Evolutionary conservation across 2,888 invertebrate species (phyloP), one percentile per base, ranked within the genome.

Genomic region (Crossocerus cetratus): DNA sequence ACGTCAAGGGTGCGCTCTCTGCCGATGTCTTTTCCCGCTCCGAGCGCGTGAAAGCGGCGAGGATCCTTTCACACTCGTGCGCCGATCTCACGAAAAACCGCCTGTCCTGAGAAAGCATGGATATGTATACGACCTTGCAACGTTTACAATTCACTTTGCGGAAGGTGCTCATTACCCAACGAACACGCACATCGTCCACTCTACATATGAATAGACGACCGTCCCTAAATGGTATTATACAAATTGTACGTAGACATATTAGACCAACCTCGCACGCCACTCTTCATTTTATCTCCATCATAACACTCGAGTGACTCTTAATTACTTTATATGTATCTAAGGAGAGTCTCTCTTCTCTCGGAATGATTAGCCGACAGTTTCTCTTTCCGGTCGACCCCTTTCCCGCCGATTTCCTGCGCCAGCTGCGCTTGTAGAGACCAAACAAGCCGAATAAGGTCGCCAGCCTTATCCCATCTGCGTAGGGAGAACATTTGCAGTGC

Each of bases 321-420:
- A 74, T 54, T 57, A 70, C 21, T 22, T 20, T 66, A 61, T 43
- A n/a, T 8, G 32, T 8, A 11, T 23, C 53, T 56, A 60, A 54
- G 21, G 49, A n/a, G 59, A 54, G 5, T 59, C 61, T 43, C 49
- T 53, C 68, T 70, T 71, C 68, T 74, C 74, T 68, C 70, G 56
- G 65, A 45, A 65, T 22, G 74, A 76, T 76, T 76, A 76, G 76
- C 68, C 74, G 70, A 76, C 74, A 71, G 74, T 76, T 76, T 76
- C 76, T 76, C 76, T 76, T 76, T 76, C 76, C 76, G 76, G 76
- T 76, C 76, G 76, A 71, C 74, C 76, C 74, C 65, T 76, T 76
- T 76, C 74, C 53, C 74, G 74, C 53, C 70, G 76, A 68, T 74
- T 76, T 76, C 76, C 76, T 76, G 65, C 67, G 67, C 65, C 70